Conservation (phyloP, 2,113 vertebrate species). For the Melanotaenia duboulayi region DNA sequence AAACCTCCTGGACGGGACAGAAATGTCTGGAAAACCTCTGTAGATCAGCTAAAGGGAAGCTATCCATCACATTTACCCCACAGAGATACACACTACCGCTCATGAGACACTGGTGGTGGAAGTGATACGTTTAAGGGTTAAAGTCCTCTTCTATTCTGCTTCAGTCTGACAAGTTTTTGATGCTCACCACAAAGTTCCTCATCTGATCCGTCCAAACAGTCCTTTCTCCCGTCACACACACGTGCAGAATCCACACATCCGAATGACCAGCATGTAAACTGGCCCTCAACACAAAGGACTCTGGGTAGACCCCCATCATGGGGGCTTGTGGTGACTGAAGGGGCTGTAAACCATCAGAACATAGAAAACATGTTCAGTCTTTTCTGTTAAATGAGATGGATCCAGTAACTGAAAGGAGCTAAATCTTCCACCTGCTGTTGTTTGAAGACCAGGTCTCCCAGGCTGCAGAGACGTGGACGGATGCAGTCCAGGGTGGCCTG, state of each 20-base stretch:
- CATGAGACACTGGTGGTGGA: too few relatives aligned
- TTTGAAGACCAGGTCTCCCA: slow-evolving; percentile 57
- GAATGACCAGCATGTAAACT: slow-evolving; percentile 79
- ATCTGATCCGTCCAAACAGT: slow-evolving; percentile 87
- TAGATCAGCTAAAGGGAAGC: too few relatives aligned
- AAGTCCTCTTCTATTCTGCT: not conserved
- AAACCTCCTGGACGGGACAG: too few relatives aligned
- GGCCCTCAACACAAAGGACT: slow-evolving; percentile 78
- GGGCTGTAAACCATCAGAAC: slow-evolving; percentile 44
- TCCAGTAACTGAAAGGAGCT: not conserved
- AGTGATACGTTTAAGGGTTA: too few relatives aligned
- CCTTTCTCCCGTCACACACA: slow-evolving; percentile 84
- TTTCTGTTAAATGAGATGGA: not conserved
- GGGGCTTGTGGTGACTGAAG: slow-evolving; percentile 15
- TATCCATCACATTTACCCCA: too few relatives aligned
- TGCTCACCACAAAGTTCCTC: slow-evolving; percentile 84
- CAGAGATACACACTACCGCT: too few relatives aligned
- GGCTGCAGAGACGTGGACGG: slow-evolving; percentile 22
- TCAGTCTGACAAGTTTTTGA: not conserved
- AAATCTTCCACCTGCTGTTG: slow-evolving; percentile 46
- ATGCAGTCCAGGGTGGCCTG: slow-evolving; percentile 64
- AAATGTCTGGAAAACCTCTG: too few relatives aligned
- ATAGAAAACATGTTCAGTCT: not conserved
- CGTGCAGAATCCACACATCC: slow-evolving; percentile 82
- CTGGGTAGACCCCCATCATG: slow-evolving; percentile 67